These are phyloP conservation scores for Embidobia sp. DNA, from an alignment of 2,888 invertebrate genomes.

Conservation along the genomic window DNA sequence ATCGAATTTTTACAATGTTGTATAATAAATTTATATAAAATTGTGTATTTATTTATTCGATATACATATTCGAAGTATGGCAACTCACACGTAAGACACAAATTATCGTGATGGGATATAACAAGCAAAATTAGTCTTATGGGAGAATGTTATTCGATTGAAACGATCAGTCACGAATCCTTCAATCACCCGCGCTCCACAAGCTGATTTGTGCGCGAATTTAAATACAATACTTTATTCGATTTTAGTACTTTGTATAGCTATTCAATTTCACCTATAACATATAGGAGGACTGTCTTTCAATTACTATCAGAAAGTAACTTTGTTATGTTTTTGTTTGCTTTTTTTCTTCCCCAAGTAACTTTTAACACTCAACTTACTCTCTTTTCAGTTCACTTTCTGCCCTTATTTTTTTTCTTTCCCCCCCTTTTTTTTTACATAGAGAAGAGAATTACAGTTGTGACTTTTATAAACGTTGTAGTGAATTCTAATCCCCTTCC, in stretches of 20 bases:
- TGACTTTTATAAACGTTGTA: constrained; percentile 25
- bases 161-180: constrained; percentile 16
- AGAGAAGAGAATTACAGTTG: constrained; percentile 6
- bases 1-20: constrained; percentile 80
- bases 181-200: constrained; percentile 19
- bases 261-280: constrained; percentile 49
- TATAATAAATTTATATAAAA: constrained; percentile 81
- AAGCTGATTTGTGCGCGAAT: constrained; percentile 6
- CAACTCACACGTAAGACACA: constrained; percentile 47
- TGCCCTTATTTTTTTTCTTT: neutral
- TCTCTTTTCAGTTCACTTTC: constrained; percentile 7
- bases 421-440: neutral
- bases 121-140: constrained; percentile 73
- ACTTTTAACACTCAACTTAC: constrained; percentile 6
- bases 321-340: constrained; percentile 57
- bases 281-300: constrained; percentile 55
- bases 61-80: constrained; percentile 68
- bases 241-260: constrained; percentile 60
- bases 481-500: neutral
- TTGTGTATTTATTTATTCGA: constrained; percentile 81
- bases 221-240: constrained; percentile 29
- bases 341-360: constrained; percentile 7
- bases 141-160: constrained; percentile 49
- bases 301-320: constrained; percentile 40
- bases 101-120: constrained; percentile 54